Evolutionary conservation across 2,888 invertebrate genomes (phyloP), one percentile per base, ranked within the genome.

Genomic region (Dynastes grantii): DNA sequence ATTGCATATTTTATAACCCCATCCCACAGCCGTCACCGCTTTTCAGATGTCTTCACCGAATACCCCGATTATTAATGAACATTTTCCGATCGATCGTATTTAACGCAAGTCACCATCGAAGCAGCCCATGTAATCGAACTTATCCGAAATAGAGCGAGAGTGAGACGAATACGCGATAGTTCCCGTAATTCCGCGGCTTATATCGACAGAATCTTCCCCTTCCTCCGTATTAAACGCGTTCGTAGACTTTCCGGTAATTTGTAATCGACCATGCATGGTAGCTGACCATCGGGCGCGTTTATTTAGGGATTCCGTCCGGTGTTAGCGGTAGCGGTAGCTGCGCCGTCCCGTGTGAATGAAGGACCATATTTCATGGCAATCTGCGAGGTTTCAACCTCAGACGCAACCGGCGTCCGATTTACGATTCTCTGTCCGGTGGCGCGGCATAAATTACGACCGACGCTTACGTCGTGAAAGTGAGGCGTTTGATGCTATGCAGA

Each of bases 311-410:
- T 67, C 45, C 67, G 45, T 22, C 45, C 27, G 32, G 32, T 5
- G 32, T 5, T 37, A 5, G 32, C 32, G 32, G 32, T 2, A n/a
- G 65, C 45, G 8, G 65, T n/a, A n/a, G 22, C 40, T 6, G 40
- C 22, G 58, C 82, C 84, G 84, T 86, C 85, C 16, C 40, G 58
- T 86, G 87, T 85, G 86, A 87, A 86, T 87, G 87, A 87, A 87
- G 85, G 85, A 84, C 86, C 87, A 88, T 88, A 87, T 87, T 87
- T 88, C 87, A 88, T 85, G 83, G 84, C 85, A 86, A 87, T 86
- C 87, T 86, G 86, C 84, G 84, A 85, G 85, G 86, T 85, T 87
- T 87, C 87, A 87, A 85, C 85, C 85, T 87, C 87, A 87, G 87
- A 87, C 85, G 87, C 83, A 83, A 83, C 80, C 82, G 45, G 29